Conservation (phyloP, 2,888 invertebrate species). For the Drosophila multiciliata region DNA sequence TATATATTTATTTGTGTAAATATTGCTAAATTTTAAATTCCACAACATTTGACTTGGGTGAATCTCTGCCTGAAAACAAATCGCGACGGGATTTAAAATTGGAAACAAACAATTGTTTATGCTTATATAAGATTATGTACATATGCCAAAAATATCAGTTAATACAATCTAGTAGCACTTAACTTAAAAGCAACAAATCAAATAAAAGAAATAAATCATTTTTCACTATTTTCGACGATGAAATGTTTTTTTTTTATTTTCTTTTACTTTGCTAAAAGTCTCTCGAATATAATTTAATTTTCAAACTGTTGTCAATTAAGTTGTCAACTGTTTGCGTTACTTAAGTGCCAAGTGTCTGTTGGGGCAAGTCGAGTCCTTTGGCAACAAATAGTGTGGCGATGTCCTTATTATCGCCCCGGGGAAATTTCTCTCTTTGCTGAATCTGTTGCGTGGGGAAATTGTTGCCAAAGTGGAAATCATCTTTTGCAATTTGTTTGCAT, state of each 20-base stretch:
- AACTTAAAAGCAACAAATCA: neutral
- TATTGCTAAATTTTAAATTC: neutral
- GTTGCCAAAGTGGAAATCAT: conserved; percentile 35
- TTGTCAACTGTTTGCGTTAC: neutral
- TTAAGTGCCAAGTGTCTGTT: conserved; percentile 6
- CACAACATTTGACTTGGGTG: neutral
- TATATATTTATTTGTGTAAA: neutral
- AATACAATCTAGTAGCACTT: neutral
- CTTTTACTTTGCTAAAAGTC: neutral
- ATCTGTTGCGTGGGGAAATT: conserved; percentile 62
- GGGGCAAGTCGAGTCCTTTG: neutral
- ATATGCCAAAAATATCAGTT: neutral
- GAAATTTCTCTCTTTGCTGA: conserved; percentile 60
- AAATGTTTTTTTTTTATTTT: neutral
- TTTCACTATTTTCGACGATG: neutral
- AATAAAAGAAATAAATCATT: neutral
- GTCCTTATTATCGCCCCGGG: neutral
- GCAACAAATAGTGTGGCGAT: neutral
- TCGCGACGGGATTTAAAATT: too few relatives aligned
- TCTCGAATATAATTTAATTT: neutral
- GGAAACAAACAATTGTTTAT: too few relatives aligned
- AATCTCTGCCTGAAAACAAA: too few relatives aligned
- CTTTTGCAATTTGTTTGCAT: conserved; percentile 55
- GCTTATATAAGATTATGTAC: neutral
- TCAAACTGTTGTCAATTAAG: neutral